phyloP scores from a whole-genome alignment of 2,888 invertebrate genomes.

The Pyrrhosoma nymphula region DNA sequence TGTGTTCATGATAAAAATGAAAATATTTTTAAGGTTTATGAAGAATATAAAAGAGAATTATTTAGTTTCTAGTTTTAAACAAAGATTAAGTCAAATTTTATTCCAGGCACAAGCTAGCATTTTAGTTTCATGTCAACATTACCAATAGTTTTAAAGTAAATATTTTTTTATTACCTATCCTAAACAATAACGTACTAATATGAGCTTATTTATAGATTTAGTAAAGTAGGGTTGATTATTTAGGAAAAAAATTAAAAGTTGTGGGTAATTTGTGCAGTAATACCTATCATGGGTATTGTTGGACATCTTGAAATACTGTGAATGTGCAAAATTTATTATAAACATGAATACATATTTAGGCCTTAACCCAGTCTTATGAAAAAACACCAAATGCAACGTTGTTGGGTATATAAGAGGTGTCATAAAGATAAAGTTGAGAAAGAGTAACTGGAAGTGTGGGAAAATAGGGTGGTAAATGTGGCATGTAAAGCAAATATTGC shows the following conservation, averaged over 20 bases:
- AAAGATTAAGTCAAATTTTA: not conserved
- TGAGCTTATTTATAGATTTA: not conserved
- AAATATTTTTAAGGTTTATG: too few relatives aligned
- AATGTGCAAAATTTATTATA: not conserved
- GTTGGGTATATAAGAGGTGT: not conserved
- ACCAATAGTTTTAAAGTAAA: too few relatives aligned
- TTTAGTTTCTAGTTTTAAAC: not conserved
- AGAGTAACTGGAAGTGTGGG: not conserved
- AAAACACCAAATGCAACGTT: not conserved
- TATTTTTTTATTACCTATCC: too few relatives aligned
- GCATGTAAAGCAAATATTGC: not conserved
- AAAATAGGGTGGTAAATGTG: not conserved
- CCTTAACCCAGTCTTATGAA: not conserved
- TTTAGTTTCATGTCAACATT: not conserved
- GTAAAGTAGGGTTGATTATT: not conserved
- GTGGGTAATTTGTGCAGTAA: not conserved
- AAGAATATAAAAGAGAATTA: too few relatives aligned
- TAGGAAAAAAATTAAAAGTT: not conserved
- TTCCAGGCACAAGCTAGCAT: not conserved
- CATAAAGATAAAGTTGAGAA: not conserved
- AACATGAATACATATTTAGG: not conserved
- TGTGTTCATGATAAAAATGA: too few relatives aligned
- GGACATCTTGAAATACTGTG: not conserved
- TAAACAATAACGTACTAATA: too few relatives aligned
- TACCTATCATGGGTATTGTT: not conserved